Base-by-base conservation (phyloP, 1,140 invertebrate species). In the Triops cancriformis region DNA sequence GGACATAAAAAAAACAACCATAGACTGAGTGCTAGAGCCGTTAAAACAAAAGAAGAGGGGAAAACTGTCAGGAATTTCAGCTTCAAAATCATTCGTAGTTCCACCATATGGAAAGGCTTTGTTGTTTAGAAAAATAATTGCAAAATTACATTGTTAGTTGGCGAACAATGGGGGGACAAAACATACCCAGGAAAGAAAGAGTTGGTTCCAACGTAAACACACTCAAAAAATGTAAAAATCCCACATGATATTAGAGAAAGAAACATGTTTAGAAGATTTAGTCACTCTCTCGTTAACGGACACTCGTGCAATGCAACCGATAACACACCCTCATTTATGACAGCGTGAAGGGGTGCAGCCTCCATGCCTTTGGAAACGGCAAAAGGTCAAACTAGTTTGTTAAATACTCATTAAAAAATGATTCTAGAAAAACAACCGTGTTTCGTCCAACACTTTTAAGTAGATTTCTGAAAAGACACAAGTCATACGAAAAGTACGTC, bases 1-100 rank as follows among this genome's bases (percentile, higher is more conserved):
- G 43, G 43, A 45, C 11, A 76, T 26, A 45, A 51, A 45, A 51
- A 45, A 12, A 45, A 14, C 43, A 51, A 51, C 75, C 75, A 76
- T 45, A 26, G 41, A 75, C 41, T 43, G 45, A 76, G 37, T 51
- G 75, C 75, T 51, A 51, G 75, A 76, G 42, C 75, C 26, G 27
- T 51, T 76, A 43, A 76, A 76, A 76, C 26, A n/a, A 27, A n/a
- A 26, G 23, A 75, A 43, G 10, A 1, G 42, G 74, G 42, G 28
- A 26, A 37, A 75, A 27, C 11, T 41, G 23, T 26, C n/a, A 5
- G 51, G 14, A 5, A 18, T 64, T 64, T 18, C 18, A 64, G 51
- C 6, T 1, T 10, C 1, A 23, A 2, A 14, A 64, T 64, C 51
- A 64, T 64, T 64, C 51, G 18, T 64, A 23, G 23, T 18, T 64